These are phyloP conservation scores for Todus mexicanus DNA, from an alignment of 2,797 vertebrate genomes.

Conservation along the genomic window DNA sequence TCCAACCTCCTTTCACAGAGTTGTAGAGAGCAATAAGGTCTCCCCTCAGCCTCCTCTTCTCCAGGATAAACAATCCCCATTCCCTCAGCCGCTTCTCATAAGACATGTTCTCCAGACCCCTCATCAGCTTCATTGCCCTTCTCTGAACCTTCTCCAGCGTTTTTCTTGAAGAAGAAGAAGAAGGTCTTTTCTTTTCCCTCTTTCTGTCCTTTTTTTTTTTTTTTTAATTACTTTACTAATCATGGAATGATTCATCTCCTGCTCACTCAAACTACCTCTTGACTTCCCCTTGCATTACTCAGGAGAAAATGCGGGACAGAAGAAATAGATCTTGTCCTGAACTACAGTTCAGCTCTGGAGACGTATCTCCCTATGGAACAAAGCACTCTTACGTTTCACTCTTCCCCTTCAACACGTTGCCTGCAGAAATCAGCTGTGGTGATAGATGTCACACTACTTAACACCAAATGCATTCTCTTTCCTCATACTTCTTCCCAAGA, in stretches of 20 bases:
- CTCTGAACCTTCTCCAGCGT: no score
- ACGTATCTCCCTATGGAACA: neutral
- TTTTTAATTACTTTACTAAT: neutral
- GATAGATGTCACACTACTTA: neutral
- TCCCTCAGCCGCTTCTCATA: no score
- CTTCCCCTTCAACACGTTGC: neutral
- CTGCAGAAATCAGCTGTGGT: neutral
- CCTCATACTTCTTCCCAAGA: neutral
- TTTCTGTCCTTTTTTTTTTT: neutral
- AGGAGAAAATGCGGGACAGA: neutral
- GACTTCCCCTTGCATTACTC: neutral
- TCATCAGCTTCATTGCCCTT: no score
- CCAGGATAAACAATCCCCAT: no score
- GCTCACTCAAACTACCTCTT: neutral
- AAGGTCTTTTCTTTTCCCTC: neutral
- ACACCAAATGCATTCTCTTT: neutral
- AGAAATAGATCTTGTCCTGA: neutral
- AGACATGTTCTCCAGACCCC: no score
- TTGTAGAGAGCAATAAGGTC: no score
- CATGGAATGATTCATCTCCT: neutral
- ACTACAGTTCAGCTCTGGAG: neutral
- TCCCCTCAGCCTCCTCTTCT: no score
- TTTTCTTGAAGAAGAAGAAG: neutral
- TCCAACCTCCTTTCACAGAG: no score
- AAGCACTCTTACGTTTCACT: neutral